Percentiles rank a stretch among this genome's conserved stretches.
Conservation (phyloP, 2,113 vertebrate genomes). For the Hiodon tergisus region DNA sequence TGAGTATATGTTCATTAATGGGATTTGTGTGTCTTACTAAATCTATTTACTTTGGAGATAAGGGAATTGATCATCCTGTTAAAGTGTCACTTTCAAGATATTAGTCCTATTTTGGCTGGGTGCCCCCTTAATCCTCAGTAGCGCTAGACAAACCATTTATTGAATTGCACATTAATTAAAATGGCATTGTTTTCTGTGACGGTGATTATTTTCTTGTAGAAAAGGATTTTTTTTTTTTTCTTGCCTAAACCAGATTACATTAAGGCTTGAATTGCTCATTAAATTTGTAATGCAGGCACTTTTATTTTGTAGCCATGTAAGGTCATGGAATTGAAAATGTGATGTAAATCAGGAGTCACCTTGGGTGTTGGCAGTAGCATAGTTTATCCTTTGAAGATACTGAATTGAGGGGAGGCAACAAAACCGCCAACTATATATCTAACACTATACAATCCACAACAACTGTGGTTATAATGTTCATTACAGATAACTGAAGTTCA, state of each 20-base stretch:
- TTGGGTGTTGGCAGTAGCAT: slow-evolving; percentile 30
- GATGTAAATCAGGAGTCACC: slow-evolving; percentile 43
- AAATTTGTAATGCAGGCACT: slow-evolving; percentile 18
- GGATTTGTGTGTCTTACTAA: slow-evolving; percentile 57
- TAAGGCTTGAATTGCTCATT: slow-evolving; percentile 33
- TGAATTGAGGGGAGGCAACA: neutral
- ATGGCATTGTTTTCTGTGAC: slow-evolving; percentile 39
- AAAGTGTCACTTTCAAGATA: slow-evolving; percentile 73
- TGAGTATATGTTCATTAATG: slow-evolving; percentile 57
- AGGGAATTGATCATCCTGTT: slow-evolving; percentile 68
- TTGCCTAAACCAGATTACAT: slow-evolving; percentile 26
- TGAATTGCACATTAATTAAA: slow-evolving; percentile 47
- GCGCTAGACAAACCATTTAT: slow-evolving; percentile 53
- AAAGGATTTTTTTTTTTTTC: slow-evolving; percentile 26
- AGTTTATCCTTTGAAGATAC: no score
- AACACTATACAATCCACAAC: neutral
- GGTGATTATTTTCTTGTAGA: slow-evolving; percentile 41
- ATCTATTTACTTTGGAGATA: slow-evolving; percentile 60
- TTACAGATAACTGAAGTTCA: no score
- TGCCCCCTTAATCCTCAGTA: slow-evolving; percentile 59
- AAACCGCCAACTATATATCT: neutral
- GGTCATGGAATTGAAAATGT: slow-evolving; percentile 24
- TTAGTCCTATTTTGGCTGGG: slow-evolving; percentile 57
- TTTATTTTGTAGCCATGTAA: slow-evolving; percentile 29
- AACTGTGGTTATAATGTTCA: no score